Evolutionary conservation across 2,797 vertebrate species (phyloP).

Genomic region (Myotis vivesi): DNA sequence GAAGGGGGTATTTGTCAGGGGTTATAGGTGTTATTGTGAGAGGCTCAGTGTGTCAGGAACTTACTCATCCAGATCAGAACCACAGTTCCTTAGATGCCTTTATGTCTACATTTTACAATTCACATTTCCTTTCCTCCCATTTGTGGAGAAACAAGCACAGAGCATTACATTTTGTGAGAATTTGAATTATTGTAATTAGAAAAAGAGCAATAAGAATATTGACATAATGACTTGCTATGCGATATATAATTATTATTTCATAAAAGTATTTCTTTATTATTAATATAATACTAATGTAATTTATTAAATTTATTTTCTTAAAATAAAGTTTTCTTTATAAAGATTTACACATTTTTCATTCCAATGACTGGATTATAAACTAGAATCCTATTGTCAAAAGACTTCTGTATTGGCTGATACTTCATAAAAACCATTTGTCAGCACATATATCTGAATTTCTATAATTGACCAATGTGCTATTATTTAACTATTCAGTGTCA

Average conservation of each 20-base stretch:
- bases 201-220: not conserved
- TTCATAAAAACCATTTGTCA: constrained; percentile 30
- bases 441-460: not conserved
- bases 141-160: not conserved
- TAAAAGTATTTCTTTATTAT: not conserved
- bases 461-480: not conserved
- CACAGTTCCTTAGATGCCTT: not conserved
- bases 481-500: constrained; percentile 8
- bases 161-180: not conserved
- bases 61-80: not conserved
- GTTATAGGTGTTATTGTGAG: not conserved
- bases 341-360: not conserved
- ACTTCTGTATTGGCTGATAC: not conserved
- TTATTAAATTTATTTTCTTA: constrained; percentile 11
- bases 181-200: constrained; percentile 22
- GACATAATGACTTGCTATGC: not conserved
- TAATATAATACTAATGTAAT: not conserved
- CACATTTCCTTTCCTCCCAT: not conserved
- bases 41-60: not conserved
- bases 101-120: not conserved
- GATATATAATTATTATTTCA: constrained; percentile 16
- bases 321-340: constrained; percentile 19
- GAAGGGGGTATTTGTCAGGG: not conserved
- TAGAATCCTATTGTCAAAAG: not conserved
- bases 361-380: not conserved